Conservation (phyloP, 2,888 invertebrate species). For the Tiphia femorata region DNA sequence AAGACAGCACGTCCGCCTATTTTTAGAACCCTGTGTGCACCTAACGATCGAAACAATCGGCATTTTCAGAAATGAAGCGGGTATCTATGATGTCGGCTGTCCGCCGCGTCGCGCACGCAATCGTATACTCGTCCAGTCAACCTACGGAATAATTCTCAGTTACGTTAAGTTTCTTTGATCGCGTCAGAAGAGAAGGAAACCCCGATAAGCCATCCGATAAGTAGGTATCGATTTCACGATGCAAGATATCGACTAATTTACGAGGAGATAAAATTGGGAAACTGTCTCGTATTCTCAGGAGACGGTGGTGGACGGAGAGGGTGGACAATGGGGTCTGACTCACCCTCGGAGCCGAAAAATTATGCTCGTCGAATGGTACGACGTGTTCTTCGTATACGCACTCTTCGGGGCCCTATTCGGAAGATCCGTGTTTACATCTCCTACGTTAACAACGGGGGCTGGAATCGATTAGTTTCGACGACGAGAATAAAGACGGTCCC, state of each 20-base stretch:
- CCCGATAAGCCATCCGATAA: too few species aligned
- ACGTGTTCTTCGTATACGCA: neutral
- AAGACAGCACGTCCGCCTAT: neutral
- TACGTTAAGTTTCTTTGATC: too few species aligned
- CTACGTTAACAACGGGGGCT: neutral
- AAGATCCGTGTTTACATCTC: neutral
- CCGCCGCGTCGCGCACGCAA: too few species aligned
- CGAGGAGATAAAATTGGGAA: slow-evolving; percentile 33
- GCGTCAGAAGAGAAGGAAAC: too few species aligned
- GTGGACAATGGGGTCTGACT: slow-evolving; percentile 36
- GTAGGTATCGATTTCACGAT: slow-evolving; percentile 30
- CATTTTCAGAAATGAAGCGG: too few species aligned
- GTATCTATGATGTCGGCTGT: too few species aligned
- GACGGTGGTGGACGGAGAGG: slow-evolving; percentile 22
- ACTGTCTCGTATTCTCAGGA: slow-evolving; percentile 24
- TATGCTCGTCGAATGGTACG: slow-evolving; percentile 32
- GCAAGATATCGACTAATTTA: neutral
- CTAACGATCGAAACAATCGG: neutral
- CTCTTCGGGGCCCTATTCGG: neutral
- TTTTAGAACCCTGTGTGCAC: neutral
- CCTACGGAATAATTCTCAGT: too few species aligned
- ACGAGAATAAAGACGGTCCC: neutral
- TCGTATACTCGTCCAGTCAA: too few species aligned
- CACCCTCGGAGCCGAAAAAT: slow-evolving; percentile 40
- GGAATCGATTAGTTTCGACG: too few species aligned